phyloP scores from a whole-genome alignment of 2,113 vertebrate genomes.

The Gavialis gangeticus region DNA sequence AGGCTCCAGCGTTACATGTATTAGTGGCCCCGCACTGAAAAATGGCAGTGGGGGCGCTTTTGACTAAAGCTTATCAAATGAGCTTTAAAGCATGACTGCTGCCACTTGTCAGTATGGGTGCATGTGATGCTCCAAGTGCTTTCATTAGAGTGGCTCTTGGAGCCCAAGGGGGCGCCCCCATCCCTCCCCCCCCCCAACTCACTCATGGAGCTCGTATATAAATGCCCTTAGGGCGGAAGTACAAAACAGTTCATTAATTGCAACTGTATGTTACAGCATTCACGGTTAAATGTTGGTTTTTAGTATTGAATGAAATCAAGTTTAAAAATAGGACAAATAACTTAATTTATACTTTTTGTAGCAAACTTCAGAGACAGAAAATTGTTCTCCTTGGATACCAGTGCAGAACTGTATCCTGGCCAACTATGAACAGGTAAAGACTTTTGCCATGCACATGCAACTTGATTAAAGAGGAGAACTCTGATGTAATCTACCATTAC shows the following conservation, averaged over 20 bases:
- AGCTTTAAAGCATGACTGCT: too few relatives aligned
- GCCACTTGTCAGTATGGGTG: too few relatives aligned
- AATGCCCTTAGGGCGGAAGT: too few relatives aligned
- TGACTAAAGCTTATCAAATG: too few relatives aligned
- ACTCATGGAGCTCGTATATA: too few relatives aligned
- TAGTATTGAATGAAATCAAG: not conserved
- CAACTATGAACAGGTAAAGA: conserved; percentile 68
- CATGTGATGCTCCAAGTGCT: too few relatives aligned
- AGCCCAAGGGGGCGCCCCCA: too few relatives aligned
- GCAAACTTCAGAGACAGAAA: conserved; percentile 71
- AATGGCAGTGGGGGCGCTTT: too few relatives aligned
- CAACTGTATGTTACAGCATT: not conserved
- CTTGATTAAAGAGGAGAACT: not conserved
- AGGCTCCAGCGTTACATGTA: too few relatives aligned
- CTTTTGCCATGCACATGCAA: not conserved
- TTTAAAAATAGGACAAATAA: not conserved
- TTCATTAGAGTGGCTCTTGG: too few relatives aligned
- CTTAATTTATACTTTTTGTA: not conserved
- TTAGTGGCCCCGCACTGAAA: too few relatives aligned
- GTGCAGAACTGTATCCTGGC: conserved; percentile 38
- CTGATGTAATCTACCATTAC: not conserved
- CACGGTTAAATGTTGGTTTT: not conserved
- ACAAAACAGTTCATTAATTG: not conserved
- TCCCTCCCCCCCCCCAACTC: too few relatives aligned
- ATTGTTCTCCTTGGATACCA: conserved; percentile 38